phyloP scores from a whole-genome alignment of 2,113 vertebrate species.

The Heterochromis multidens region DNA sequence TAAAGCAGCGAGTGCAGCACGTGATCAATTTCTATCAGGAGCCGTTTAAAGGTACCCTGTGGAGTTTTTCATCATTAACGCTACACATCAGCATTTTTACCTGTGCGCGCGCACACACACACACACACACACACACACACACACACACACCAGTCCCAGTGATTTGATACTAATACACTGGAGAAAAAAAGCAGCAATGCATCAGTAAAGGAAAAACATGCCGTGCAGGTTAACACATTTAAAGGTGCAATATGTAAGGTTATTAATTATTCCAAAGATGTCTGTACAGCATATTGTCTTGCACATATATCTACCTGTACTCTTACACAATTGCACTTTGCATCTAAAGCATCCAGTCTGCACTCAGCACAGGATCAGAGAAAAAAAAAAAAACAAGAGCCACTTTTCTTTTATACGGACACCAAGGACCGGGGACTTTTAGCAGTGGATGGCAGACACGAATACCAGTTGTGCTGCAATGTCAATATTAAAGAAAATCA shows the following conservation, averaged over 20 bases:
- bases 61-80: rapidly evolving
- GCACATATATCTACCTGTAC: not conserved
- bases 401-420: rapidly evolving
- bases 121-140: no score
- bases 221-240: not conserved
- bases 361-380: not conserved
- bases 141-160: not conserved
- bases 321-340: not conserved
- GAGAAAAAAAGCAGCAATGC: not conserved
- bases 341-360: not conserved
- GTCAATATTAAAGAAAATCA: not conserved
- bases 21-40: not conserved
- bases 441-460: not conserved
- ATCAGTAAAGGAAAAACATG: not conserved
- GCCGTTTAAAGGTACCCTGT: not conserved
- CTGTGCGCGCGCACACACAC: no score
- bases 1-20: not conserved
- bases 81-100: not conserved
- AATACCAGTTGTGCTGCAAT: not conserved
- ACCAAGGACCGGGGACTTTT: not conserved
- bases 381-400: not conserved
- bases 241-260: not conserved
- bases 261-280: not conserved
- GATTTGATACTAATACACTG: not conserved
- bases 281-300: not conserved